Evolutionary conservation across 2,888 invertebrate species (phyloP).

Genomic region (Drosophila vallismaia): DNA sequence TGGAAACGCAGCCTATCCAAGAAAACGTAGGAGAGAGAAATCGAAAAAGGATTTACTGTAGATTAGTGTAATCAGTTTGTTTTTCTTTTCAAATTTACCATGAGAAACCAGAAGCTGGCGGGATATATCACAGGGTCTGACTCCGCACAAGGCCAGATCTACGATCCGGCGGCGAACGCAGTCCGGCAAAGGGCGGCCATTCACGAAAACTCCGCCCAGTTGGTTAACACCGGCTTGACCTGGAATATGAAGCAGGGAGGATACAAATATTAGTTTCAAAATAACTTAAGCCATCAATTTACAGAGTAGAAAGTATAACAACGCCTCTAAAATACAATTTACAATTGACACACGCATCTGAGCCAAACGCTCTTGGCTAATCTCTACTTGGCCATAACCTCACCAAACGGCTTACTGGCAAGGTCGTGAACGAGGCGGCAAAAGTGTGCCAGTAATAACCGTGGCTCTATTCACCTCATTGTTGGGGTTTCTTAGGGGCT

Average conservation of each 20-base stretch:
- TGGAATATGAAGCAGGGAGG: constrained; percentile 82
- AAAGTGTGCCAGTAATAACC: constrained; percentile 46
- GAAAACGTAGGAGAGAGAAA: background rate
- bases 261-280: background rate
- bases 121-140: constrained; percentile 98
- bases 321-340: constrained; percentile 4
- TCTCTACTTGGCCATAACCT: constrained; percentile 11
- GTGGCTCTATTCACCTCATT: constrained; percentile 11
- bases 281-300: no score
- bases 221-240: constrained; percentile 99
- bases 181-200: constrained; percentile 98
- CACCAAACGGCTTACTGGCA: background rate
- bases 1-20: constrained; percentile 92
- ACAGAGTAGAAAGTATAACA: no score
- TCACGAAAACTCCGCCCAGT: constrained; percentile 98
- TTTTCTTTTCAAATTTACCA: constrained; percentile 83
- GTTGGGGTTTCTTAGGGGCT: constrained; percentile 7
- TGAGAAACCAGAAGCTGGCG: constrained; percentile 97
- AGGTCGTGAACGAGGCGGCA: constrained; percentile 30
- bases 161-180: constrained; percentile 97
- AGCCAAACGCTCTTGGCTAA: background rate
- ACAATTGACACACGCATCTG: constrained; percentile 2
- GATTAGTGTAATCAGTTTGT: background rate
- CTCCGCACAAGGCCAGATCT: constrained; percentile 96
- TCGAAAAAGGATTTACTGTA: background rate